Base-by-base conservation (phyloP, 2,888 invertebrate genomes). In the Drosophila mercatorum region DNA sequence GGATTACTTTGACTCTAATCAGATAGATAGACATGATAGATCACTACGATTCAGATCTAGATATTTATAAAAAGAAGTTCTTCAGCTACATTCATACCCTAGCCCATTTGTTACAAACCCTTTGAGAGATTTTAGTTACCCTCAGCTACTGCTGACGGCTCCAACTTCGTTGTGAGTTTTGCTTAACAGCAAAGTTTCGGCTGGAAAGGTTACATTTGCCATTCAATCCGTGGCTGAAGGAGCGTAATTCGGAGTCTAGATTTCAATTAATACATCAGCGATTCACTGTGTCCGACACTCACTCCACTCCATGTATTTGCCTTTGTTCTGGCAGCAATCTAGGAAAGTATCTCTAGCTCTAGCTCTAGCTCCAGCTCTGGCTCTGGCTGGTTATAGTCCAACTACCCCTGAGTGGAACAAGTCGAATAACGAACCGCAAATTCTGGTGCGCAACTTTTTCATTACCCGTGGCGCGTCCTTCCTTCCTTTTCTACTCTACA, bases 321-420 rank as follows among this genome's bases (percentile, higher is more conserved):
- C 80, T 86, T 80, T 76, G 80, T 80, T 68, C 81, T 86, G 72
- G 66, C 58, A 65, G 83, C 75, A 64, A 88, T 72, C 68, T 74
- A 76, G 36, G 36, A 40, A 47, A 49, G 60, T 17, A 44, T 51
- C 56, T 41, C 28, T 26, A 12, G 28, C 36, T 17, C 12, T 2
- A 46, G 5, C 12, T 26, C 22, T 12, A 34, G 12, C 17, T 51
- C 17, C 3, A 22, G 7, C 38, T 34, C 8, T 17, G 17, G 17
- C 40, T 55, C 26, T 2, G 8, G 8, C 55, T 28, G 40, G 26
- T 26, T 22, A 26, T 10, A 31, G 26, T 12, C 46, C 28, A 51
- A 62, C 52, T 64, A 64, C 60, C 66, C 65, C 53, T 55, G 46
- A 12, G 53, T 66, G 51, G 70, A 36, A 36, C 47, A 36, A 12